Evolutionary conservation across 2,797 vertebrate genomes (phyloP), one percentile per base, ranked within the genome.

Genomic region (Tiaroga cobitis): DNA sequence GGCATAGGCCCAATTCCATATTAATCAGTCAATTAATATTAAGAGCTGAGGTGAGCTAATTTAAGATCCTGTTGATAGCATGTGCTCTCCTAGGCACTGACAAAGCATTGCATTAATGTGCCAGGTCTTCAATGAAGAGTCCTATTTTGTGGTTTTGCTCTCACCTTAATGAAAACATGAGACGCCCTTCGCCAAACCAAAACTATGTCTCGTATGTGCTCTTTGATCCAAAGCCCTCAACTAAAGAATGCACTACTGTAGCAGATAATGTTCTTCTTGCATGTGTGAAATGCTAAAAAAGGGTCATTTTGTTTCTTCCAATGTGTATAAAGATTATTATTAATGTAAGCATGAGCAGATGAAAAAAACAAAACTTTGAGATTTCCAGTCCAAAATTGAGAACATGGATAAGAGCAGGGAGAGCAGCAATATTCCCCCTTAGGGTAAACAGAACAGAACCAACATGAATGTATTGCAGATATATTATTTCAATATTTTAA

Each of bases 131-230:
- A 5, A 68, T 68, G 56, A 88, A 85, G 80, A 56, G 56, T 49
- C 6, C 49, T 85, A 67, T 67, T 56, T 56, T 82, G 80, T 54
- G 79, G 80, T 82, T 85, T 82, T 84, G 41, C 83, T 43, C 83
- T 82, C 54, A 84, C 68, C 81, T 86, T 77, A 81, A 86, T n/a
- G 39, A 77, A 83, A 83, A 87, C 80, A 85, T 24, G 59, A 56
- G 49, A 73, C 73, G 11, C 54, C 46, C 80, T 74, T 68, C 59
- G 70, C 63, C 65, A 81, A 68, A 84, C 75, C 77, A 74, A 75
- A 80, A 80, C 74, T 80, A 81, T 85, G 83, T 56, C 65, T 70
- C 26, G 37, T 32, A 41, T 85, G 83, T 78, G 37, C 46, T 29
- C 78, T 61, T 81, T 81, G 70, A 46, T 70, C 72, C 18, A 21